Evolutionary conservation across 1,140 invertebrate species (phyloP), one percentile per base, ranked within the genome.

Genomic region (Cepaea nemoralis): DNA sequence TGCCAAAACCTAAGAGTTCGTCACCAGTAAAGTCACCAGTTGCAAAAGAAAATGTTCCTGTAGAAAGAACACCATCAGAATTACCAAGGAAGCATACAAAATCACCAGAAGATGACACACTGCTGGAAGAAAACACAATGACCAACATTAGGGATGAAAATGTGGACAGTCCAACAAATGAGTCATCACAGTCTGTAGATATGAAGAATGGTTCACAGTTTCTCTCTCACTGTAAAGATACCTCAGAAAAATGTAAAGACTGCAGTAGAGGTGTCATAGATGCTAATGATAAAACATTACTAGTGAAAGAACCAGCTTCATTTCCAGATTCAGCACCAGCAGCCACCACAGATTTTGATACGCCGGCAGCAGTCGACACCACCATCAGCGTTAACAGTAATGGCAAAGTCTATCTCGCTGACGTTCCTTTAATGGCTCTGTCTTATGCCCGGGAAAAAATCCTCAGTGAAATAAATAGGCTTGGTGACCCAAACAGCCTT

Each of bases 361-460:
- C 66, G 2, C 8, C 35, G 10, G 8, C 6, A 3, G 63, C 8
- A 35, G 2, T 14, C 39, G 31, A 3, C 31, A 45, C 37, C 6
- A 40, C 1, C 1, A 27, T 45, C 22, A 71, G 5, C 14, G 37
- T 45, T 40, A 71, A 39, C 59, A 63, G 59, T 63, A 27, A 31
- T 31, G 59, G 59, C 31, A 75, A 75, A n/a, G 45, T 75, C 12
- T 75, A 75, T 22, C 73, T 75, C 0, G 27, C 73, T 48, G 73
- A 75, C 50, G 73, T 75, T 12, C 48, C 73, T 31, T 40, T 75
- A 45, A 35, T 19, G 27, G 73, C n/a, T 35, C 48, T 75, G 2
- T 45, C 73, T 48, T 75, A 40, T 75, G 73, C 73, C 2, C 27
- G 73, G 10, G 45, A n/a, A 5, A 75, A 75, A 75, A 75, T 75